Evolutionary conservation across 30 jellyfish, hydroid and myxozoan species (phyloP).

Genomic region (Catostylus mosaicus): DNA sequence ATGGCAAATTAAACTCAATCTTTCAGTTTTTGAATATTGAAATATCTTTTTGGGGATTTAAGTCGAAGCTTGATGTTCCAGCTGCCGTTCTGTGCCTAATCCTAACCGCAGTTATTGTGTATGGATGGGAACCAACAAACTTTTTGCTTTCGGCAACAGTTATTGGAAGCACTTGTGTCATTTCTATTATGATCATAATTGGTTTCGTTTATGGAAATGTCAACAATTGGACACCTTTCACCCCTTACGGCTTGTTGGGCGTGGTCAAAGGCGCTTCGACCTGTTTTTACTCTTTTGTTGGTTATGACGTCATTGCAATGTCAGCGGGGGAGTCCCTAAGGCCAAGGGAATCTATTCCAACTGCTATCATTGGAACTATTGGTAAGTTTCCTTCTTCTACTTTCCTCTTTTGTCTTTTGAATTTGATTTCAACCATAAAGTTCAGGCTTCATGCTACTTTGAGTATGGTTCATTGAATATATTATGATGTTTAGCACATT

Average conservation of each 20-base stretch:
- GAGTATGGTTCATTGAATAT: no score
- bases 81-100: slow-evolving; percentile 53
- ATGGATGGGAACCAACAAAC: slow-evolving; percentile 79
- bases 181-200: slow-evolving; percentile 35
- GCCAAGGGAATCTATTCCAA: slow-evolving; percentile 67
- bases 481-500: no score
- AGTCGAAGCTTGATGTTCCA: slow-evolving; percentile 50
- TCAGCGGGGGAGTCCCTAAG: slow-evolving; percentile 75
- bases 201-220: slow-evolving; percentile 63
- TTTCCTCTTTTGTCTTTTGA: no score
- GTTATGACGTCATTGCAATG: slow-evolving; percentile 92
- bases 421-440: no score
- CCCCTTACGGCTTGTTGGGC: slow-evolving; percentile 79
- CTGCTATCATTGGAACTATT: slow-evolving; percentile 66
- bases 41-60: slow-evolving; percentile 39
- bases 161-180: slow-evolving; percentile 23
- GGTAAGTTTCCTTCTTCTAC: slow-evolving; percentile 36
- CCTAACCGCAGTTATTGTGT: slow-evolving; percentile 37
- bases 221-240: slow-evolving; percentile 61
- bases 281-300: slow-evolving; percentile 85
- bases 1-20: slow-evolving; percentile 34
- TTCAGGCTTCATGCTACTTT: no score
- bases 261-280: slow-evolving; percentile 87
- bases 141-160: slow-evolving; percentile 41
- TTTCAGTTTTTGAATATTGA: slow-evolving; percentile 43